Percentiles rank a stretch among this genome's conserved stretches.
Conservation (phyloP, 1,140 invertebrate genomes). For the Neodiprion lecontei region DNA sequence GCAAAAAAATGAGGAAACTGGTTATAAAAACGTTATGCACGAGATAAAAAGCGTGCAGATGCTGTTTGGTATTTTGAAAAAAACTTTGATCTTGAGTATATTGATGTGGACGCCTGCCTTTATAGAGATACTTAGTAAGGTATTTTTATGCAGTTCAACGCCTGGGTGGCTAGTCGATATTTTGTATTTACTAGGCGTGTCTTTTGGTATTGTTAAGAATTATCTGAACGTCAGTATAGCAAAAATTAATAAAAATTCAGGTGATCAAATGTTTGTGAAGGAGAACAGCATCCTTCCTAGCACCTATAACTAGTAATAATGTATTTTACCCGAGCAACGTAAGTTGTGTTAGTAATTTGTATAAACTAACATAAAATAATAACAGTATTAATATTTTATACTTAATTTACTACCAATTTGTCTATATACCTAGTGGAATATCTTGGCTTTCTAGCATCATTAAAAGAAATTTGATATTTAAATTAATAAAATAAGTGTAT, state of each 20-base stretch:
- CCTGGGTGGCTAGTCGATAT: conserved; percentile 36
- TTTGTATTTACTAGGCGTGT: conserved; percentile 32
- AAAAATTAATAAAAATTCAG: conserved; percentile 28
- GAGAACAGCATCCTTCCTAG: conserved; percentile 38
- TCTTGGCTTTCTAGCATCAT: neutral
- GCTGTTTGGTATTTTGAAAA: conserved; percentile 25
- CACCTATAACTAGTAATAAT: neutral
- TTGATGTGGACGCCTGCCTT: conserved; percentile 45
- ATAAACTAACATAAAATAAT: conserved; percentile 8
- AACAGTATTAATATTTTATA: conserved; percentile 12
- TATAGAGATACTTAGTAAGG: conserved; percentile 31
- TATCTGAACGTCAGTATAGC: conserved; percentile 40
- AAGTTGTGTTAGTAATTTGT: conserved; percentile 8
- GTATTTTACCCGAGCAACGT: neutral
- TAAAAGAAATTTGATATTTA: neutral
- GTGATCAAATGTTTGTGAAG: conserved; percentile 18
- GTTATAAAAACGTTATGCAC: neutral
- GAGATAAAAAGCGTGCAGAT: conserved; percentile 8
- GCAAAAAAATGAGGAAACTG: neutral
- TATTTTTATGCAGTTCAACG: conserved; percentile 32
- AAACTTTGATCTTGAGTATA: conserved; percentile 31
- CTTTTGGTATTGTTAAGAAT: conserved; percentile 38
- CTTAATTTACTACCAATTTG: neutral
- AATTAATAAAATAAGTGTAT: no score
- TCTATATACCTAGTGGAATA: neutral